Conservation (phyloP, 2,888 invertebrate genomes). For the Thalpophila matura region DNA sequence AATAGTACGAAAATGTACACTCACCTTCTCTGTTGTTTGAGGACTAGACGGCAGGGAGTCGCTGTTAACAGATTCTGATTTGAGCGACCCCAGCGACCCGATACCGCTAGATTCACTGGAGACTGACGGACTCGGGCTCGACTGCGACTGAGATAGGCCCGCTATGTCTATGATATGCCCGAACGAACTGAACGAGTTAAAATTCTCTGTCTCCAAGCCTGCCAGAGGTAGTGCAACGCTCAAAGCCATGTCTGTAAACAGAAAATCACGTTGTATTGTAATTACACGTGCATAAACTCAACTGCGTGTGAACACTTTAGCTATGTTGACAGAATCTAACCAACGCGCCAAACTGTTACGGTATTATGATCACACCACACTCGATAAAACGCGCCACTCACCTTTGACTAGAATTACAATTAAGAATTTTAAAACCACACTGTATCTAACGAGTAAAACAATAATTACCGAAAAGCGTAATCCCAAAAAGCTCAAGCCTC, state of each 20-base stretch:
- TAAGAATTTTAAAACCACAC: conserved; percentile 67
- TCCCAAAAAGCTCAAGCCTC: conserved; percentile 88
- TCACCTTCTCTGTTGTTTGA: conserved; percentile 89
- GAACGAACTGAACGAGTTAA: conserved; percentile 86
- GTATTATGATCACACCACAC: conserved; percentile 70
- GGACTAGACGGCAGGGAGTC: conserved; percentile 89
- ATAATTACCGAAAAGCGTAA: conserved; percentile 89
- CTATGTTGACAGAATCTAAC: conserved; percentile 88
- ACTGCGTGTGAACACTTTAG: conserved; percentile 80
- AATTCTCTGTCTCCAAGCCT: conserved; percentile 90
- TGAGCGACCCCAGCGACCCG: conserved; percentile 90
- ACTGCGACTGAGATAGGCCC: conserved; percentile 86
- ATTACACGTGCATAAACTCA: conserved; percentile 87
- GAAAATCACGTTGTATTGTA: conserved; percentile 79
- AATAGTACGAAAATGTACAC: conserved; percentile 73
- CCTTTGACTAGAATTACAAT: conserved; percentile 68
- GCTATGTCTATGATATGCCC: conserved; percentile 89
- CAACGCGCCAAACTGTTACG: conserved; percentile 86
- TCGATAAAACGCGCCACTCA: conserved; percentile 67
- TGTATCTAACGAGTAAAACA: conserved; percentile 75
- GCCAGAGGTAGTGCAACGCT: conserved; percentile 91
- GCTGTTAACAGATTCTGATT: conserved; percentile 87
- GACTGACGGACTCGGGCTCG: conserved; percentile 90
- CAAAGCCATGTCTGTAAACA: conserved; percentile 91
- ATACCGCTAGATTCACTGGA: conserved; percentile 92